Conservation (phyloP, 1,140 invertebrate species). For the Dendroctonus ponderosae region DNA sequence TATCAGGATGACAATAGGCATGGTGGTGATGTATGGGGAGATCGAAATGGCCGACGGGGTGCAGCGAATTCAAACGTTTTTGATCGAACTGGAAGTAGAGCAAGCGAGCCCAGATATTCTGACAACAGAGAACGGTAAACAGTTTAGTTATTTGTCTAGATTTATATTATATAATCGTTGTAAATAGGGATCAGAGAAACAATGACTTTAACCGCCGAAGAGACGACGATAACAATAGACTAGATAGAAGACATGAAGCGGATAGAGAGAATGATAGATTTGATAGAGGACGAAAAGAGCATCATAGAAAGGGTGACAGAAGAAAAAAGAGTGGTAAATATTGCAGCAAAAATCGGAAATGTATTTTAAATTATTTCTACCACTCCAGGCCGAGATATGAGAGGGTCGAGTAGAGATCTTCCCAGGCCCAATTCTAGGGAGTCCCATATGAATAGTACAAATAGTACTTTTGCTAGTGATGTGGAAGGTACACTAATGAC, state of each 20-base stretch:
- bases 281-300: slow-evolving; percentile 23
- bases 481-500: no score
- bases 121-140: not conserved
- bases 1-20: slow-evolving; percentile 21
- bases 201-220: slow-evolving; percentile 20
- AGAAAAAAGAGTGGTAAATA: slow-evolving; percentile 12
- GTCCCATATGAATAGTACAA: not conserved
- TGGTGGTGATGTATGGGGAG: slow-evolving; percentile 14
- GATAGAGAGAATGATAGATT: slow-evolving; percentile 19
- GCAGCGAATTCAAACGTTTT: slow-evolving; percentile 9
- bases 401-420: slow-evolving; percentile 10
- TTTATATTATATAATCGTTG: no score
- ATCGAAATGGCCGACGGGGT: slow-evolving; percentile 1
- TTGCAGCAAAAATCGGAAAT: not conserved
- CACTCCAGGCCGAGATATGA: not conserved
- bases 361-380: not conserved
- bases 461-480: no score
- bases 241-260: slow-evolving; percentile 23
- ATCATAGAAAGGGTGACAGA: slow-evolving; percentile 15
- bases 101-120: slow-evolving; percentile 15
- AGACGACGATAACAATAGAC: slow-evolving; percentile 30
- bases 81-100: slow-evolving; percentile 24
- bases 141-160: no score
- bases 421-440: slow-evolving; percentile 2
- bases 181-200: slow-evolving; percentile 7